phyloP scores from a whole-genome alignment of 2,888 invertebrate species.

The Ochropleura plecta region DNA sequence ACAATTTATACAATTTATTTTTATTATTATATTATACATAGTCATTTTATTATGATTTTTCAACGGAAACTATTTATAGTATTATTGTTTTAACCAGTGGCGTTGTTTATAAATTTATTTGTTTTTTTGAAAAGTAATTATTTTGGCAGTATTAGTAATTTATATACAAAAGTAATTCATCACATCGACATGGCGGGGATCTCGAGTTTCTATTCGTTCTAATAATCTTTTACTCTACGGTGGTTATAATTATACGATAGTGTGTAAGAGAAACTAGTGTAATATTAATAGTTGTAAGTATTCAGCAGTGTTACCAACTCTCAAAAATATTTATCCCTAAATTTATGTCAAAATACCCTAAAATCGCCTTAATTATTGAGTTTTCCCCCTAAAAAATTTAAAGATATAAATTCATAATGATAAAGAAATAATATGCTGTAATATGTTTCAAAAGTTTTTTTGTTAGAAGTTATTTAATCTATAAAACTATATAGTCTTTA shows the following conservation, averaged over 20 bases:
- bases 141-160: constrained; percentile 88
- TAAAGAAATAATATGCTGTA: too few species aligned
- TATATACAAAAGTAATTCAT: constrained; percentile 66
- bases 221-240: constrained; percentile 83
- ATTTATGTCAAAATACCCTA: too few species aligned
- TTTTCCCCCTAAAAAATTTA: too few species aligned
- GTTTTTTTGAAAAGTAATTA: constrained; percentile 76
- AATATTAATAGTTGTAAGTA: constrained; percentile 81
- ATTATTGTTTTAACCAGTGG: constrained; percentile 76
- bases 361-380: too few species aligned
- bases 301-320: too few species aligned
- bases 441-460: too few species aligned
- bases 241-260: constrained; percentile 90
- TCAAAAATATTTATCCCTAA: too few species aligned
- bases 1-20: constrained; percentile 57
- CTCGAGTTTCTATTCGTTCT: constrained; percentile 83
- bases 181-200: constrained; percentile 83
- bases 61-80: constrained; percentile 77
- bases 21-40: constrained; percentile 52
- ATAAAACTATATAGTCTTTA: too few species aligned
- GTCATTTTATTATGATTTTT: constrained; percentile 63
- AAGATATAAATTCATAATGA: too few species aligned
- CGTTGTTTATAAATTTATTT: constrained; percentile 64
- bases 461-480: too few species aligned
- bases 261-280: constrained; percentile 81